These are phyloP conservation scores for Limnothrissa miodon DNA, from an alignment of 2,113 vertebrate genomes.

Conservation along the genomic window DNA sequence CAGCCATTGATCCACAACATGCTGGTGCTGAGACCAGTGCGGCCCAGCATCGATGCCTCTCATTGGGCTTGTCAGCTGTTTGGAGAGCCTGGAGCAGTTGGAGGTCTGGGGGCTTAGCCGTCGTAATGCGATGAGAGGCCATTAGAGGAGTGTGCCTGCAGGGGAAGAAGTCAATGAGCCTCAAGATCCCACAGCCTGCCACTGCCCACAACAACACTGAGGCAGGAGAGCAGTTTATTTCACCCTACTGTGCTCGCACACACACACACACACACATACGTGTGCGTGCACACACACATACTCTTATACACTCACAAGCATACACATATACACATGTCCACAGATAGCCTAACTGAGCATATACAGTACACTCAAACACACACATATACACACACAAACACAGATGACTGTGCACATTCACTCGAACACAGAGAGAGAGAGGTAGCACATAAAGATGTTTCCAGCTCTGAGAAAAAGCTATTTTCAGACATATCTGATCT, in stretches of 20 bases:
- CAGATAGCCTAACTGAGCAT: too few species aligned
- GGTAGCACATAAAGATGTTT: not conserved
- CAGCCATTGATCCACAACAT: not conserved
- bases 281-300: not conserved
- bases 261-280: not conserved
- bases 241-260: not conserved
- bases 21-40: not conserved
- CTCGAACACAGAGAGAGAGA: not conserved
- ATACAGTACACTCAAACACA: not conserved
- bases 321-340: not conserved
- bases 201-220: slow-evolving; percentile 13
- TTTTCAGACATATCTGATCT: too few species aligned
- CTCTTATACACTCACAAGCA: not conserved
- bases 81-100: slow-evolving; percentile 20
- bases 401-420: not conserved
- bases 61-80: slow-evolving; percentile 21
- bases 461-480: too few species aligned
- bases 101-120: slow-evolving; percentile 36
- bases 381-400: not conserved
- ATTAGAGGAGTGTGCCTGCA: slow-evolving; percentile 36
- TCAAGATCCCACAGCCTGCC: slow-evolving; percentile 27
- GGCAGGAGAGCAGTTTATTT: not conserved
- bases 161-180: slow-evolving; percentile 42
- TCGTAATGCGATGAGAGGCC: slow-evolving; percentile 31
- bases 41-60: not conserved